These are phyloP conservation scores for Phortica magna DNA, from an alignment of 2,888 invertebrate genomes.

Conservation along the genomic window DNA sequence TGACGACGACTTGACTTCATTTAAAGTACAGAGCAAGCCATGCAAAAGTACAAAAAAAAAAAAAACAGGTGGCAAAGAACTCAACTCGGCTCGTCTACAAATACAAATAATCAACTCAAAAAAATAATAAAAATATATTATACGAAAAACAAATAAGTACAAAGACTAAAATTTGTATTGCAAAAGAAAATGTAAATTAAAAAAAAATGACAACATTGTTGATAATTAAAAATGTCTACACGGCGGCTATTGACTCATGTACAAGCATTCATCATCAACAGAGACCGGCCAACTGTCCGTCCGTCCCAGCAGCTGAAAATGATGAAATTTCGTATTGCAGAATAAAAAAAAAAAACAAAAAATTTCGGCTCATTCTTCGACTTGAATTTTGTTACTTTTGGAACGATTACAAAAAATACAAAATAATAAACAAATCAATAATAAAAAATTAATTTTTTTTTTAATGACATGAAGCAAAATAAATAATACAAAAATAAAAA, in stretches of 20 bases:
- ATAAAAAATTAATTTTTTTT: neutral
- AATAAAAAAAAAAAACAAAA: neutral
- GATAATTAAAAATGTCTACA: conserved; percentile 23
- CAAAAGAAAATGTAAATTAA: neutral
- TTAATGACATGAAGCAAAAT: neutral
- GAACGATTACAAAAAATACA: neutral
- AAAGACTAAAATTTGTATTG: neutral
- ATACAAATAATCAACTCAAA: neutral
- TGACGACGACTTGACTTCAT: too few relatives aligned
- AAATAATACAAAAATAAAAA: neutral
- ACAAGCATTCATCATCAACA: conserved; percentile 14
- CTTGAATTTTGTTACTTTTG: neutral
- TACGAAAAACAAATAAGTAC: neutral
- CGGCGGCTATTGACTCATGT: conserved; percentile 29
- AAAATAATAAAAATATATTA: neutral
- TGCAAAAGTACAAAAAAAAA: neutral
- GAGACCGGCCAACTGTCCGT: neutral
- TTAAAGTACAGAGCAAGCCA: too few relatives aligned
- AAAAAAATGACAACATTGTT: neutral
- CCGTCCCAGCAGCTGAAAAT: too few relatives aligned
- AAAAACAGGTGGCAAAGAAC: neutral
- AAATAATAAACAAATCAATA: neutral
- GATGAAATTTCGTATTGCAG: neutral
- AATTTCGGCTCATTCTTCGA: neutral
- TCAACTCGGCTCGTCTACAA: neutral